Base-by-base conservation (phyloP, 1,140 invertebrate genomes). In the Heliothis virescens region DNA sequence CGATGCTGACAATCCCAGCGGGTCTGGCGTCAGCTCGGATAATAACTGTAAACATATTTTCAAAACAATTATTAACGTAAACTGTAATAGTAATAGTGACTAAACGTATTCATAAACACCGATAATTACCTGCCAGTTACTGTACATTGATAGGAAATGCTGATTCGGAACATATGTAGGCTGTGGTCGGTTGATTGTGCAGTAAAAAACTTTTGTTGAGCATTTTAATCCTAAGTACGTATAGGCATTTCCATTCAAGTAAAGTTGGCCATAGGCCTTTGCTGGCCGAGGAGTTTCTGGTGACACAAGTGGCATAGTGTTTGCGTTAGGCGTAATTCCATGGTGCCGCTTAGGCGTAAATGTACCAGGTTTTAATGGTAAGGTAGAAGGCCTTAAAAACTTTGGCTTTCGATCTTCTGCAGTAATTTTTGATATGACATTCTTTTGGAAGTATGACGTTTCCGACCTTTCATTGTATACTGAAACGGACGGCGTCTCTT, bases 141-240 rank as follows among this genome's bases (percentile, higher is more conserved):
- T 99, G 89, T 99, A 99, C 99, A 99, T 99, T 15, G 98, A 99
- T 53, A 99, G 94, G 86, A 97, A 98, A 82, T 98, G 97, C 91
- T 98, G 97, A 89, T 98, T 97, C 0, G 96, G 97, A 53, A 99
- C 98, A 91, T 99, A 99, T 95, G 98, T 99, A 0, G 99, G 99
- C 91, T 99, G 99, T 0, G 98, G 97, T 82, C 98, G 96, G 90
- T 98, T 99, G 18, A 98, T 95, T 1, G 98, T 99, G 86, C 98
- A 99, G 91, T 98, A 99, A 83, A 98, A 98, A 16, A 98, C 96
- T 87, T 97, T 96, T 0, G 98, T 99, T 5, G 98, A 98, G 88
- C 97, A 97, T 91, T 99, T 99, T 57, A 99, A 95, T 1, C 98
- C 98, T 80, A 99, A 92, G 92, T 98, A 98, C 13, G 98, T 99